Evolutionary conservation across 2,888 invertebrate genomes (phyloP), one percentile per base, ranked within the genome.

Genomic region (Drosophila niveifrons): DNA sequence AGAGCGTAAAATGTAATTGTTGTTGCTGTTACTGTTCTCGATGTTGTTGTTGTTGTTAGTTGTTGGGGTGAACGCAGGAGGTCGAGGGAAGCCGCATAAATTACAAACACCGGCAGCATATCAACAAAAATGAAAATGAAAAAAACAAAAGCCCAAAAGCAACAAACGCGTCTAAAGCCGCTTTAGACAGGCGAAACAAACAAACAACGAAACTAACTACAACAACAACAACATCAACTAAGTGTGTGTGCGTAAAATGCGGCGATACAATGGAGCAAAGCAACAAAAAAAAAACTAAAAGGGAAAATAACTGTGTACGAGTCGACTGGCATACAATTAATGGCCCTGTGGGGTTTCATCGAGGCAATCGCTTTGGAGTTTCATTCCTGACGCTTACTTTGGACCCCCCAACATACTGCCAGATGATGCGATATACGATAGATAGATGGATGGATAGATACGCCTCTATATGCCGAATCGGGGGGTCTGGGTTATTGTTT

Each of bases 281-380:
- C 23, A 59, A 59, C 31, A 31, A 57, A 48, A 52, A 64, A 52
- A 63, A 31, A 57, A 48, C 48, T 62, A 52, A 63, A 62, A 46
- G 44, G 51, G 13, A 63, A 34, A 64, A 43, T 15, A 39, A 46
- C 53, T 53, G 44, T 70, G 57, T 79, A 79, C 39, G 39, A 41
- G 39, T 41, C 39, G 82, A 72, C 82, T 58, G 77, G 65, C 86
- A 75, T 67, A 89, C 89, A 85, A 85, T 89, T 85, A 88, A 89
- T 85, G 89, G 85, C 82, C 78, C 88, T 88, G 80, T 82, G 87
- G 89, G 89, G 88, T 85, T 89, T 89, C 86, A 59, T 67, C 66
- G 77, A n/a, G 63, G 57, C 66, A 58, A 83, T 72, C 72, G 74
- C 81, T 67, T 70, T 76, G 53, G 64, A 76, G 71, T 64, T 79